phyloP scores from a whole-genome alignment of 2,888 invertebrate genomes.

The Amaurobius ferox region DNA sequence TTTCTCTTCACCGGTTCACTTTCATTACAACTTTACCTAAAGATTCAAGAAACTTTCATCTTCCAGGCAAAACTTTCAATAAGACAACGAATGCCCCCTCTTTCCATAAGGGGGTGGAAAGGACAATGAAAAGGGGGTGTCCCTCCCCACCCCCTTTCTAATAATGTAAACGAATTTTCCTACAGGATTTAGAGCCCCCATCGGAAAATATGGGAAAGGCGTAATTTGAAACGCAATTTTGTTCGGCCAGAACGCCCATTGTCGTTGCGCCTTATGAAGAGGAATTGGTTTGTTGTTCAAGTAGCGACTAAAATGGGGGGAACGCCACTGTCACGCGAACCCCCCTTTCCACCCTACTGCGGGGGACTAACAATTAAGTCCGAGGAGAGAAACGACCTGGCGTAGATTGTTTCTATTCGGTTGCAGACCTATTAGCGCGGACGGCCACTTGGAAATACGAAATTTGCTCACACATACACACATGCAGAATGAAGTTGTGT shows the following conservation, averaged over 20 bases:
- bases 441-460: conserved; percentile 60
- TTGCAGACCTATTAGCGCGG: conserved; percentile 62
- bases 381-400: conserved; percentile 51
- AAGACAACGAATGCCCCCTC: conserved; percentile 44
- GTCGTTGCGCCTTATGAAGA: conserved; percentile 69
- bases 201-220: conserved; percentile 69
- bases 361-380: conserved; percentile 65
- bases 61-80: conserved; percentile 63
- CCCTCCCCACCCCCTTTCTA: conserved; percentile 26
- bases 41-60: conserved; percentile 43
- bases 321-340: conserved; percentile 49
- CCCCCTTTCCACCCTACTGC: conserved; percentile 7
- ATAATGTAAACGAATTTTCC: conserved; percentile 70
- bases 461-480: conserved; percentile 40
- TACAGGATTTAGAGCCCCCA: conserved; percentile 65
- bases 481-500: conserved; percentile 21
- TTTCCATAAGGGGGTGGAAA: background rate
- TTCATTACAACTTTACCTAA: conserved; percentile 48
- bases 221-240: conserved; percentile 72
- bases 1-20: conserved; percentile 36
- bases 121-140: conserved; percentile 31
- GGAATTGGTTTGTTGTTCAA: conserved; percentile 71
- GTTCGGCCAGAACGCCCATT: conserved; percentile 56
- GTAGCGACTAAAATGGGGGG: conserved; percentile 46
- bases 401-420: conserved; percentile 55